Evolutionary conservation across 2,113 vertebrate species (phyloP).

Genomic region (Phaethon lepturus): DNA sequence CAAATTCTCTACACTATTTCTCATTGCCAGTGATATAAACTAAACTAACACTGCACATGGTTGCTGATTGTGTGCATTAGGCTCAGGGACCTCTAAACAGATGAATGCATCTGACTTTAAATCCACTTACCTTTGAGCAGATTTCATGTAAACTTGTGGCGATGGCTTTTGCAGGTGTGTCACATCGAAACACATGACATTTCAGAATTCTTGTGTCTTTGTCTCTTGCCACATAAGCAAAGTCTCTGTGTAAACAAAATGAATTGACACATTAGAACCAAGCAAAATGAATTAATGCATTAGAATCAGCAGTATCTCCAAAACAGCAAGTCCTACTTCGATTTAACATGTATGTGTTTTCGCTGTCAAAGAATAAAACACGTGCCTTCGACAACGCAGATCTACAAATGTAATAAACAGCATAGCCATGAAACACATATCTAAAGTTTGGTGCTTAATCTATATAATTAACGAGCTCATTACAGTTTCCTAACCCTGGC

Average conservation of each 20-base stretch:
- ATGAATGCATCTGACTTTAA: neutral
- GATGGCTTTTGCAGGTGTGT: slow-evolving; percentile 98
- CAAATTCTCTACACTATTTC: neutral
- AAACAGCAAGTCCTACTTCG: neutral
- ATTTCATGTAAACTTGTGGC: slow-evolving; percentile 98
- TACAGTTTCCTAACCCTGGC: neutral
- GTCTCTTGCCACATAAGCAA: slow-evolving; percentile 96
- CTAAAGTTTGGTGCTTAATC: neutral
- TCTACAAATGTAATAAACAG: neutral
- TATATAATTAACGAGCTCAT: neutral
- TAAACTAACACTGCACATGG: neutral
- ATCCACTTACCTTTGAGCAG: slow-evolving; percentile 91
- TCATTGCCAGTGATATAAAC: rapidly evolving
- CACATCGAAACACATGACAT: slow-evolving; percentile 99
- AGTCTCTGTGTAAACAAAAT: slow-evolving; percentile 84
- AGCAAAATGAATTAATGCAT: neutral
- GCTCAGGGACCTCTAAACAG: neutral
- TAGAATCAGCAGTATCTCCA: neutral
- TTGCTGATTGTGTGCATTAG: neutral
- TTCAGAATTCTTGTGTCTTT: slow-evolving; percentile 97
- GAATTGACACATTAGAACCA: neutral
- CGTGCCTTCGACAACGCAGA: neutral
- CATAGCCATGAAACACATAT: neutral
- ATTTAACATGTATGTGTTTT: neutral
- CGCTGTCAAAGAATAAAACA: neutral